phyloP scores from a whole-genome alignment of 2,797 vertebrate species.

The Clarias platycephalus region DNA sequence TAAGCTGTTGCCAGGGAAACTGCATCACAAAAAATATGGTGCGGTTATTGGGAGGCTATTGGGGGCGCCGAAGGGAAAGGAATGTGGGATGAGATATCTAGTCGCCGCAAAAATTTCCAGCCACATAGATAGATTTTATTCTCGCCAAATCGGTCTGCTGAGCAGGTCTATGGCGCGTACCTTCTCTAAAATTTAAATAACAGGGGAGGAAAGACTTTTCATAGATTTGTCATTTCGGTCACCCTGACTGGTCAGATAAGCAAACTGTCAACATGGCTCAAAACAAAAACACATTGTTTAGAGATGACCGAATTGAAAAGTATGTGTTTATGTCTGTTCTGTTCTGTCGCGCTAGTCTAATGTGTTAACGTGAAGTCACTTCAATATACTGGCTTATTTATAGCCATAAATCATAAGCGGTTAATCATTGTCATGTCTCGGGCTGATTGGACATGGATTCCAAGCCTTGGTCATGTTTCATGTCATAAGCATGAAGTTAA shows the following conservation, averaged over 20 bases:
- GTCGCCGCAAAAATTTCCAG: neutral
- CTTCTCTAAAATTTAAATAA: neutral
- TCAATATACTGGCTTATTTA: neutral
- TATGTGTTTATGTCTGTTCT: neutral
- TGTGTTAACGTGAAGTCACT: neutral
- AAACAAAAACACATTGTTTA: neutral
- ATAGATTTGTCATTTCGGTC: neutral
- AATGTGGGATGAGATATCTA: neutral
- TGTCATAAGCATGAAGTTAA: neutral
- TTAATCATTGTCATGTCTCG: neutral
- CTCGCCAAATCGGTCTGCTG: neutral
- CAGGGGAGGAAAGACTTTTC: neutral
- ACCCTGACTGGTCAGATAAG: neutral
- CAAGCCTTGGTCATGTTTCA: neutral
- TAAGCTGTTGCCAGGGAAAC: slow-evolving; percentile 51
- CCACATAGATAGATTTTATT: neutral
- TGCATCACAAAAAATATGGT: slow-evolving; percentile 16
- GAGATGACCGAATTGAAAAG: neutral
- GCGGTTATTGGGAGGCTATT: slow-evolving; percentile 14
- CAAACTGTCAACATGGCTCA: neutral
- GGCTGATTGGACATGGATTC: neutral
- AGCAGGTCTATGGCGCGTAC: neutral
- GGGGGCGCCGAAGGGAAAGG: slow-evolving; percentile 8
- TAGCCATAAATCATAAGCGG: neutral
- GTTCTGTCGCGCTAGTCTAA: neutral